Evolutionary conservation across 2,797 vertebrate genomes (phyloP).

Genomic region (Channa striata): DNA sequence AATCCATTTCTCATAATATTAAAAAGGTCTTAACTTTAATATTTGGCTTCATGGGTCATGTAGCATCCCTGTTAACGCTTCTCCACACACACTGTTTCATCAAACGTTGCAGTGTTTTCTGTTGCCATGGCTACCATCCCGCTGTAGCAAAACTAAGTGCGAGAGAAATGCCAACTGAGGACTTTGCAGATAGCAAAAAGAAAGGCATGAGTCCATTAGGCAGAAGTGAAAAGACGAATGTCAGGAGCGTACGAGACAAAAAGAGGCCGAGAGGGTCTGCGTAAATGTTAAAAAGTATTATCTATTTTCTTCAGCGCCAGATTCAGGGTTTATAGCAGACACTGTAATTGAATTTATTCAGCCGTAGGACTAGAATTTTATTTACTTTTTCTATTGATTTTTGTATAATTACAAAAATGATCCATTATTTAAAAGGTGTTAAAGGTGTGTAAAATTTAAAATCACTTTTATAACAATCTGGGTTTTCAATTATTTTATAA

Average conservation of each 20-base stretch:
- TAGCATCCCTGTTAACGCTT: constrained; percentile 4
- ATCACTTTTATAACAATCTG: too few species aligned
- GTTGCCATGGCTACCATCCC: constrained; percentile 66
- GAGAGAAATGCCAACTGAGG: constrained; percentile 2
- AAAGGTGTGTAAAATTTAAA: too few species aligned
- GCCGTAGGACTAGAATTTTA: too few species aligned
- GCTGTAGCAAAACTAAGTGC: constrained; percentile 11
- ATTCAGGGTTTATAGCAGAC: background rate
- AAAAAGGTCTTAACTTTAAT: constrained; percentile 8
- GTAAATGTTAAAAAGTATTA: too few species aligned
- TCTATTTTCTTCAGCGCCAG: background rate
- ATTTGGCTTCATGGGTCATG: constrained; percentile 11
- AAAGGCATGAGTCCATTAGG: constrained; percentile 4
- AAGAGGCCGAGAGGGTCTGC: background rate
- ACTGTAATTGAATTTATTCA: too few species aligned
- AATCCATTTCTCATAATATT: background rate
- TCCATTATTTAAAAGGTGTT: too few species aligned
- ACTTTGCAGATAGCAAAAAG: constrained; percentile 32
- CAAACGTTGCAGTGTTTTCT: constrained; percentile 36
- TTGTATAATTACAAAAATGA: too few species aligned
- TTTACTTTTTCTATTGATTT: too few species aligned
- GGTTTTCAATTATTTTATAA: too few species aligned
- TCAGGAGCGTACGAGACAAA: background rate
- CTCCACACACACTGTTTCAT: constrained; percentile 2
- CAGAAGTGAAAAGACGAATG: background rate